Conservation (phyloP, 1,140 invertebrate species). For the Vanessa atalanta region DNA sequence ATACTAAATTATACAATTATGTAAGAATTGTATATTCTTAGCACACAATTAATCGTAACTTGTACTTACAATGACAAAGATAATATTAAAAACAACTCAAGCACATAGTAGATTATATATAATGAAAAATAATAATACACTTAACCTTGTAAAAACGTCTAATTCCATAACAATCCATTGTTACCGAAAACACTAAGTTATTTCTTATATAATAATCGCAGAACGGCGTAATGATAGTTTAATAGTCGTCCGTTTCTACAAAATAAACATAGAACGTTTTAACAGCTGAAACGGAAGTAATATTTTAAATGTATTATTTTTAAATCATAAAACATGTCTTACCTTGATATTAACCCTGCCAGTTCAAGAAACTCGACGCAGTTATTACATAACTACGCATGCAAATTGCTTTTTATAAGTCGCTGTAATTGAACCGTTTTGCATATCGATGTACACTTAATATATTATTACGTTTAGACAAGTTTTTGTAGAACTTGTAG, state of each 20-base stretch:
- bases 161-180: conserved; percentile 24
- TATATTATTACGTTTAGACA: conserved; percentile 6
- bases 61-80: neutral
- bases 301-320: conserved; percentile 8
- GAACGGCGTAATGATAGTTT: conserved; percentile 13
- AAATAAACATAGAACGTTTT: conserved; percentile 2
- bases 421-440: conserved; percentile 22
- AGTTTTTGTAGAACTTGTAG: neutral
- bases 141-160: conserved; percentile 20
- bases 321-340: conserved; percentile 15
- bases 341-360: conserved; percentile 4
- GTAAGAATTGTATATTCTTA: too few species aligned
- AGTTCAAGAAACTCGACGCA: conserved; percentile 20
- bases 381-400: conserved; percentile 19
- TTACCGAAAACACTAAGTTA: conserved; percentile 21
- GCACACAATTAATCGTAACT: neutral
- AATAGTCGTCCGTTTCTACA: conserved; percentile 4
- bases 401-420: conserved; percentile 15
- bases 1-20: too few species aligned
- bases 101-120: neutral
- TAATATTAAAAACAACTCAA: neutral
- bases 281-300: conserved; percentile 12
- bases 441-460: conserved; percentile 15
- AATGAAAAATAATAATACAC: conserved; percentile 16
- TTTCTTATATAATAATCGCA: conserved; percentile 19